These are phyloP conservation scores for Petrocephalus microphthalmus DNA, from an alignment of 2,113 vertebrate genomes.

Conservation along the genomic window DNA sequence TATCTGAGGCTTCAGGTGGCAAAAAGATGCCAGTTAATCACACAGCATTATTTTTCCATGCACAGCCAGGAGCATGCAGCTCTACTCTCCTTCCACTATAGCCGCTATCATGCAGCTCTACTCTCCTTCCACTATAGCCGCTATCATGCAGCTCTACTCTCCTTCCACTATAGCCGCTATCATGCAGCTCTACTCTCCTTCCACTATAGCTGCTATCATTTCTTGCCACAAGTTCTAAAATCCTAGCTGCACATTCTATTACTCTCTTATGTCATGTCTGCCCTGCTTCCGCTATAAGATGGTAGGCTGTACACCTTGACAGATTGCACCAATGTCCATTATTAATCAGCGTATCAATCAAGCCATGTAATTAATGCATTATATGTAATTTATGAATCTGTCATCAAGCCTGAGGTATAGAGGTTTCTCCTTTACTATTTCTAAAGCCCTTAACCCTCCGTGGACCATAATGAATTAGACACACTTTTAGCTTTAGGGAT, in stretches of 20 bases:
- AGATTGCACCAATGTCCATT: neutral
- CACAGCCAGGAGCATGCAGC: neutral
- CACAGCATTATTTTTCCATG: neutral
- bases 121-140: neutral
- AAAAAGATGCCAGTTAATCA: neutral
- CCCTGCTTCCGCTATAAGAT: neutral
- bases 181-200: neutral
- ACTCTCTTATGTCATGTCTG: neutral
- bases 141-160: neutral
- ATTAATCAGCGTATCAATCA: neutral
- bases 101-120: neutral
- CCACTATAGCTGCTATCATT: neutral
- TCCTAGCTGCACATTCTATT: neutral
- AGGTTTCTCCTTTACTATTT: neutral
- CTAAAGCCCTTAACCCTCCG: neutral
- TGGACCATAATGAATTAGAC: neutral
- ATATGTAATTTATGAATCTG: neutral
- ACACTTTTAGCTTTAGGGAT: neutral
- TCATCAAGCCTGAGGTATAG: neutral
- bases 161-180: neutral
- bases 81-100: neutral
- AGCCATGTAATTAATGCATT: neutral
- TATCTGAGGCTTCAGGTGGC: neutral
- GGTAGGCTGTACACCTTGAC: neutral
- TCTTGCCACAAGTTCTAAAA: neutral